Base-by-base conservation (phyloP, 1,140 invertebrate genomes). In the Tetragonula clypearis region DNA sequence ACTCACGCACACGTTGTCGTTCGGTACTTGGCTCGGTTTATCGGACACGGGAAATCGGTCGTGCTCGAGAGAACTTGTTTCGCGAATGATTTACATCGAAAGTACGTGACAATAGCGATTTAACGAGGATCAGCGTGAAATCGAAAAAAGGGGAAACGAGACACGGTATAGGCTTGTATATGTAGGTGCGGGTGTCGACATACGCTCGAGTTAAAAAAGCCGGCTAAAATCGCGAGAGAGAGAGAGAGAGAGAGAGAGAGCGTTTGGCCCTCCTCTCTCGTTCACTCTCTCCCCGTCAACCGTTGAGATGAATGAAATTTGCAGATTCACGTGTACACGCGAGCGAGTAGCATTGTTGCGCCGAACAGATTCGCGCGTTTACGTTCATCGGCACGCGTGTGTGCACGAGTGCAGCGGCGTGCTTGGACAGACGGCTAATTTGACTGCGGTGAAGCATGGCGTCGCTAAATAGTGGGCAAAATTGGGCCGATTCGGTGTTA, bases 401-500 rank as follows among this genome's bases (percentile, higher is more conserved):
- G 66, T 68, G 49, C 23, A 23, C 60, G 49, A 41, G n/a, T 79
- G 66, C 82, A 85, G 75, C 85, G 56, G 55, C 81, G 75, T 82
- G 84, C 88, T 87, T 77, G 73, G 53, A 80, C 88, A 53, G 76
- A 90, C 87, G 85, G 88, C 87, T 92, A 93, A 93, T 93, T 90
- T 90, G 89, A 85, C 84, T 87, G 92, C 90, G 90, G 86, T 84
- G 87, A 84, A 88, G 88, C 90, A 92, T 88, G 85, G 87, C 89
- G 90, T 90, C 84, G 92, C 90, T 92, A 92, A 92, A 92, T 89
- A 91, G 89, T 91, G 78, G 79, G 76, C 91, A 87, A 93, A 93
- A 93, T 93, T 93, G 92, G 90, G 87, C 90, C 92, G 91, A 92
- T 91, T 92, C 88, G 85, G 84, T 88, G 91, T 91, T 90, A 91